These are phyloP conservation scores for Chaenocephalus aceratus DNA, from an alignment of 2,113 vertebrate species.

Conservation along the genomic window DNA sequence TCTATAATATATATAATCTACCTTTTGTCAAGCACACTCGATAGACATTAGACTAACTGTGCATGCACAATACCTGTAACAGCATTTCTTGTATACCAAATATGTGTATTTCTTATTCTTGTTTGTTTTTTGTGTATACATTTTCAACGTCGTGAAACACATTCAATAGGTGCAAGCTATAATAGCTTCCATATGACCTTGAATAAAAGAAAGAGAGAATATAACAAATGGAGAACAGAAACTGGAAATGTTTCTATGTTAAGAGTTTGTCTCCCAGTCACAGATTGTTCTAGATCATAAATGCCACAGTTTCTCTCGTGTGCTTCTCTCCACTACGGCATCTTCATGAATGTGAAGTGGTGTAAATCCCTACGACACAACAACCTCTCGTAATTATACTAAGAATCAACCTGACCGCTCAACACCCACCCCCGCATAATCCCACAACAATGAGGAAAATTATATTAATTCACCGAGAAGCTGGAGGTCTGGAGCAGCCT, in stretches of 20 bases:
- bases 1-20: too few species aligned
- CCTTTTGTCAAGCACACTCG: not conserved
- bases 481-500: slow-evolving; percentile 50
- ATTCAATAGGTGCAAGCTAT: not conserved
- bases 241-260: not conserved
- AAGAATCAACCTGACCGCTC: slow-evolving; percentile 36
- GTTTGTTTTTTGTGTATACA: not conserved
- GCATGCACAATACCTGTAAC: not conserved
- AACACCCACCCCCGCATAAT: slow-evolving; percentile 57
- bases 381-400: slow-evolving; percentile 49
- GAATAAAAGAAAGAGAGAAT: not conserved
- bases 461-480: slow-evolving; percentile 62
- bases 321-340: not conserved
- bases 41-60: not conserved
- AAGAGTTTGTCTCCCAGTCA: not conserved
- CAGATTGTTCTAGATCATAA: not conserved
- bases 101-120: not conserved
- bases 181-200: not conserved
- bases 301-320: not conserved
- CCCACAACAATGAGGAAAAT: slow-evolving; percentile 71
- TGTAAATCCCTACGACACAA: slow-evolving; percentile 14
- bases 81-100: too few species aligned
- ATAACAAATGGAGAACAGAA: not conserved
- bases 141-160: not conserved
- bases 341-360: slow-evolving; percentile 3